Conservation (phyloP, 2,113 vertebrate species). For the Brachyhypopomus gauderio region DNA sequence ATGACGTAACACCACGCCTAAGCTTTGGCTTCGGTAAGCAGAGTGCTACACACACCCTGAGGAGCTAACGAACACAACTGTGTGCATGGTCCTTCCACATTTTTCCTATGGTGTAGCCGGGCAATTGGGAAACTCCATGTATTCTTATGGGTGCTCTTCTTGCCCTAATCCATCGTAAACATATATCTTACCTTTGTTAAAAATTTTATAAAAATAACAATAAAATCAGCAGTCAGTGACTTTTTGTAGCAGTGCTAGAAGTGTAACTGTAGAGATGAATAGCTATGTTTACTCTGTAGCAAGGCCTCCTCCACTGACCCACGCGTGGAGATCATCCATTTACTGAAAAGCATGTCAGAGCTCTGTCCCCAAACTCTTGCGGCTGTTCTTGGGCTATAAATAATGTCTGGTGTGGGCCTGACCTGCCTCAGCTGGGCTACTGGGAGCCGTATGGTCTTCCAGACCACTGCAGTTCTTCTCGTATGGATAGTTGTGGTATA, state of each 20-base stretch:
- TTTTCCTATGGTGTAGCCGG: not conserved
- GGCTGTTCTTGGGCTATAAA: slow-evolving; percentile 33
- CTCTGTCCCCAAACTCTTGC: not conserved
- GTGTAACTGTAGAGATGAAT: not conserved
- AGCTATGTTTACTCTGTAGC: slow-evolving; percentile 30
- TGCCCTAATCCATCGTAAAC: not conserved
- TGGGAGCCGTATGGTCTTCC: slow-evolving; percentile 47
- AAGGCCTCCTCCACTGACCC: slow-evolving; percentile 24
- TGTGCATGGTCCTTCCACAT: not conserved
- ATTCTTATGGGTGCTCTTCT: not conserved
- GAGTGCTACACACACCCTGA: slow-evolving; percentile 12
- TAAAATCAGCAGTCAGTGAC: not conserved
- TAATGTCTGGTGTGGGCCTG: slow-evolving; percentile 23
- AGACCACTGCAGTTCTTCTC: slow-evolving; percentile 23
- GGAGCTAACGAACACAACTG: not conserved
- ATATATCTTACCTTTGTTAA: not conserved
- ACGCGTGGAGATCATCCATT: slow-evolving; percentile 31
- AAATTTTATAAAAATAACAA: not conserved
- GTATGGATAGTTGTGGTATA: slow-evolving; percentile 31
- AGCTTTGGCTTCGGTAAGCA: slow-evolving; percentile 76
- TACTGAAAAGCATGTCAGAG: slow-evolving; percentile 20
- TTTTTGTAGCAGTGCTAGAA: not conserved
- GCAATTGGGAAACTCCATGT: not conserved
- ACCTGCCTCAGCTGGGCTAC: slow-evolving; percentile 5
- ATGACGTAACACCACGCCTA: slow-evolving; percentile 76